These are phyloP conservation scores for Macrochelys suwanniensis DNA, from an alignment of 2,797 vertebrate species.

Conservation along the genomic window DNA sequence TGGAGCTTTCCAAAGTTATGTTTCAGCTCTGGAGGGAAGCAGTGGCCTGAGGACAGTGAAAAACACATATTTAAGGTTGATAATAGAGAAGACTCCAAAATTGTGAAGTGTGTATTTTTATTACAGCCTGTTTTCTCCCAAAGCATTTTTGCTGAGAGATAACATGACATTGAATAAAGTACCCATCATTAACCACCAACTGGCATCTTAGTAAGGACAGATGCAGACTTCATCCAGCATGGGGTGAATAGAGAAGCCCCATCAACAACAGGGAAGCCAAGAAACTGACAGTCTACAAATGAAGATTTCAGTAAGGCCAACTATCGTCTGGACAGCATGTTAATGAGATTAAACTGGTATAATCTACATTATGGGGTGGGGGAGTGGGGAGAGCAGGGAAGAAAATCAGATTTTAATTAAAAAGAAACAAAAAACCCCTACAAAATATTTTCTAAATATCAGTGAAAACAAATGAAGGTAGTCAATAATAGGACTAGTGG, in stretches of 20 bases:
- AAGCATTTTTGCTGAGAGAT: conserved; percentile 35
- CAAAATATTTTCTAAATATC: background rate
- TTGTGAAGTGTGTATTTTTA: conserved; percentile 45
- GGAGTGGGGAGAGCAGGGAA: background rate
- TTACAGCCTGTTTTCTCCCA: conserved; percentile 43
- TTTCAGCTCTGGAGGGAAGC: conserved; percentile 28
- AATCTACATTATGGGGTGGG: too few relatives aligned
- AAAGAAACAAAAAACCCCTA: background rate
- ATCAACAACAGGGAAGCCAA: background rate
- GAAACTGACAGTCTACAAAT: background rate
- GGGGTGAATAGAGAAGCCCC: background rate
- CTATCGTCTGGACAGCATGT: background rate
- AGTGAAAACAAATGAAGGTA: background rate
- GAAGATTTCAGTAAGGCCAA: background rate
- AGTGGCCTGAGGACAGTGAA: conserved; percentile 35
- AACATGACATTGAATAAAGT: conserved; percentile 50
- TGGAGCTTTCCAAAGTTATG: conserved; percentile 3
- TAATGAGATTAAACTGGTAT: background rate
- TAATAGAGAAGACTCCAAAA: conserved; percentile 16
- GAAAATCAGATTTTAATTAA: background rate
- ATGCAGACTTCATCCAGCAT: conserved; percentile 3
- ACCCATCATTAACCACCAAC: conserved; percentile 45
- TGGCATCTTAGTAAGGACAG: background rate
- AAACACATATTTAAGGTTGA: conserved; percentile 42
- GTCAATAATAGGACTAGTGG: too few relatives aligned